Evolutionary conservation across 2,888 invertebrate genomes (phyloP).

Genomic region (Melanchra persicariae): DNA sequence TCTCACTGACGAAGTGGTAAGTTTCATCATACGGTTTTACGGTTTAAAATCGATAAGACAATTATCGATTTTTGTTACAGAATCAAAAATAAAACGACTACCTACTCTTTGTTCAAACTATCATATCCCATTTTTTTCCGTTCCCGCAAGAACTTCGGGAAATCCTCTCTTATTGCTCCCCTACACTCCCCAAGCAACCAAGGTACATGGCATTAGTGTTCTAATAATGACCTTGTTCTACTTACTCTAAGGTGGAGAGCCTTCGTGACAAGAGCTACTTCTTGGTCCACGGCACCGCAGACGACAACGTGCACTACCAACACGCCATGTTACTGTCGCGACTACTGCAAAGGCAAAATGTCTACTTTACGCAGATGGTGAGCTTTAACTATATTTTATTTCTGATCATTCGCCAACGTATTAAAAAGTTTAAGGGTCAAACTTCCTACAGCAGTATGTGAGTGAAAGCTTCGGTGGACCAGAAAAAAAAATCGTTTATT

Average conservation of each 20-base stretch:
- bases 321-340: slow-evolving; percentile 98
- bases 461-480: no score
- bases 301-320: slow-evolving; percentile 99
- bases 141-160: no score
- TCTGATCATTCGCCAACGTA: no score
- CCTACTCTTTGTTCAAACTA: no score
- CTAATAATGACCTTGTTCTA: not conserved
- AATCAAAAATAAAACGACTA: not conserved
- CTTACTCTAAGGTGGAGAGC: slow-evolving; percentile 76
- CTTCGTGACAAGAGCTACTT: slow-evolving; percentile 94
- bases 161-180: no score
- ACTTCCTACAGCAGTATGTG: no score
- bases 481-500: no score
- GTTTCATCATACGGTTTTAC: slow-evolving; percentile 36
- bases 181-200: no score
- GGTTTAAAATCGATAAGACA: no score
- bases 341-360: slow-evolving; percentile 95
- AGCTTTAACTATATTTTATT: slow-evolving; percentile 58
- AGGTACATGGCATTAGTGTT: no score
- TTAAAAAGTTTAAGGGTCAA: not conserved
- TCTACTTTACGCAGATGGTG: slow-evolving; percentile 98
- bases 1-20: slow-evolving; percentile 90
- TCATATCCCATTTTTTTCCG: no score
- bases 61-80: not conserved
- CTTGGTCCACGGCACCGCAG: slow-evolving; percentile 98